Evolutionary conservation across 2,113 vertebrate genomes (phyloP), one percentile per base, ranked within the genome.

Genomic region (Myrmecobius fasciatus): DNA sequence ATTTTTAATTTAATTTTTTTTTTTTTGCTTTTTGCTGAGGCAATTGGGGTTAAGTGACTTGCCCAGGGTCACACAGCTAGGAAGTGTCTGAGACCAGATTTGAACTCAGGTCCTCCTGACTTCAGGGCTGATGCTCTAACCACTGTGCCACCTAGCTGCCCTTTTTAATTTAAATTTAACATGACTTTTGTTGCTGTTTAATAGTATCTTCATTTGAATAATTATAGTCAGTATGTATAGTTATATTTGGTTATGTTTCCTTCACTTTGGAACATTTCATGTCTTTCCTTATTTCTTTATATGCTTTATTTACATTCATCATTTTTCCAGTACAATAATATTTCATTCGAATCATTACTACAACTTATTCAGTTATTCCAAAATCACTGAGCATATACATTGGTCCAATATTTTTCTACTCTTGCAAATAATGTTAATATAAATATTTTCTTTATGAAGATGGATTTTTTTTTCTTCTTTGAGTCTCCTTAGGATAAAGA

Each of bases 401-500:
- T 83, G 67, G 1, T 43, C 67, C 17, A 43, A 83, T 20, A 4
- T 75, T n/a, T 75, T 75, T 22, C 20, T 43, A 20, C 67, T 43
- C 24, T 83, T 83, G 20, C 17, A 83, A 83, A 83, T 43, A 83
- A 20, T 43, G 17, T 83, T n/a, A 83, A 17, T 20, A 43, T n/a
- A 83, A 83, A 83, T 83, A 83, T 83, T 83, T 83, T 83, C 67
- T 83, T 83, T 83, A 83, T 83, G 43, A 83, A 83, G 67, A 83
- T 83, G 67, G n/a, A 83, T 43, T 20, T 51, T 51, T 51, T n/a
- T 43, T 83, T 83, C 5, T 83, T 83, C n/a, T n/a, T 83, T 83
- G 17, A 24, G 2, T 6, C 60, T 43, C 17, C 20, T 83, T 83
- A 8, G n/a, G 67, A 43, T 8, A 43, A 8, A 83, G 67, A 43